phyloP scores from a whole-genome alignment of 1,140 invertebrate species.

The Dendroctonus valens region DNA sequence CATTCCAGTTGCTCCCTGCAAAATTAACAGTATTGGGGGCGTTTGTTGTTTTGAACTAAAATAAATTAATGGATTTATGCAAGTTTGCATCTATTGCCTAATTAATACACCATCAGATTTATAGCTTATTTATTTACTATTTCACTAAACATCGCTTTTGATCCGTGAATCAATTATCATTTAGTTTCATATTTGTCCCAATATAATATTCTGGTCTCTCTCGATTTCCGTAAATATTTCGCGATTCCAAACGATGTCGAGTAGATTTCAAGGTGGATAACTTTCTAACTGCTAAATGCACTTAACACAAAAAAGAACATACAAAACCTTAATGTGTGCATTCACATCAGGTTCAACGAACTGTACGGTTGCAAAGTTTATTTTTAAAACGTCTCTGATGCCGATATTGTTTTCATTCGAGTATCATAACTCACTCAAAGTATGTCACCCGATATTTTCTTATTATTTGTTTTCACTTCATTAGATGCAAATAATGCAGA shows the following conservation, averaged over 20 bases:
- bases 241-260: slow-evolving; percentile 5
- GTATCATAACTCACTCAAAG: slow-evolving; percentile 19
- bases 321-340: slow-evolving; percentile 28
- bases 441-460: slow-evolving; percentile 24
- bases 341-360: slow-evolving; percentile 20
- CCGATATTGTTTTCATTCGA: slow-evolving; percentile 23
- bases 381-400: slow-evolving; percentile 17
- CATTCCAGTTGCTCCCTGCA: no score
- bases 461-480: slow-evolving; percentile 12
- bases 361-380: slow-evolving; percentile 26
- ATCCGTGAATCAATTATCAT: no score
- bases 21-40: no score
- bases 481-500: not conserved
- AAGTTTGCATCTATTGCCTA: no score
- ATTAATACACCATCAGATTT: no score
- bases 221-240: not conserved
- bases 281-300: slow-evolving; percentile 16
- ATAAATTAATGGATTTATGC: no score
- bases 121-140: no score
- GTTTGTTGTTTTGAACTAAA: no score
- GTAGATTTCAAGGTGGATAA: slow-evolving; percentile 20
- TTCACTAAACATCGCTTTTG: no score
- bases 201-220: no score
- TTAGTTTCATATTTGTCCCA: no score
- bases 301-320: slow-evolving; percentile 5